Conservation (phyloP, 2,888 invertebrate species). For the Lomographa bimaculata region DNA sequence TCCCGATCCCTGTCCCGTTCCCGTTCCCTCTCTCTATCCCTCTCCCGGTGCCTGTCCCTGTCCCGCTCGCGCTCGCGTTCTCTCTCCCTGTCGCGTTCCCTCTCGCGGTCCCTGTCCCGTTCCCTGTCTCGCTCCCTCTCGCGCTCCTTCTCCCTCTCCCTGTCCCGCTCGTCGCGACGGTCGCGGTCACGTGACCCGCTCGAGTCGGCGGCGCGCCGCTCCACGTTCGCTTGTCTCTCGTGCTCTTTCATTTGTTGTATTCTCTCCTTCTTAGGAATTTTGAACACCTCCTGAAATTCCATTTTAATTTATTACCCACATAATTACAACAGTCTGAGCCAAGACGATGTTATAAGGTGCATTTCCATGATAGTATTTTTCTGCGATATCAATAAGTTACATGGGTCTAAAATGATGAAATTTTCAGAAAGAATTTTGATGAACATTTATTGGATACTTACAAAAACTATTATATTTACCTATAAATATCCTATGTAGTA, state of each 20-base stretch:
- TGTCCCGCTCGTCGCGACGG: conserved; percentile 43
- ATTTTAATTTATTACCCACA: too few species aligned
- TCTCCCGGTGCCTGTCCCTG: conserved; percentile 52
- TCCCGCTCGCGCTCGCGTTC: conserved; percentile 53
- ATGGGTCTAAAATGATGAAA: too few species aligned
- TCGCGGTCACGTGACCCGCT: conserved; percentile 69
- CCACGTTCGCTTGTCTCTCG: conserved; percentile 93
- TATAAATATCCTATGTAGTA: too few species aligned
- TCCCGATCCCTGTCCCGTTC: conserved; percentile 62
- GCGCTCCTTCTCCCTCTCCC: conserved; percentile 54
- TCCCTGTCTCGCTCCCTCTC: conserved; percentile 55
- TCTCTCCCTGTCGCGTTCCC: conserved; percentile 44
- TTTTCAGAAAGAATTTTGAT: too few species aligned
- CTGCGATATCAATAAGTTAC: too few species aligned
- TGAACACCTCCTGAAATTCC: conserved; percentile 85
- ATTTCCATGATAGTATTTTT: too few species aligned
- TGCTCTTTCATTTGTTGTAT: conserved; percentile 98
- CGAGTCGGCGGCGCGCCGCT: conserved; percentile 72
- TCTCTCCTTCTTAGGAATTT: conserved; percentile 96
- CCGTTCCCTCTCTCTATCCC: conserved; percentile 53
- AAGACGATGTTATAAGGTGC: too few species aligned
- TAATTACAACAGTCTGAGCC: too few species aligned
- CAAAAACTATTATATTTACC: too few species aligned
- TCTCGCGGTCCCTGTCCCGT: conserved; percentile 47
- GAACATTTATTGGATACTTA: too few species aligned